Base-by-base conservation (phyloP, 2,113 vertebrate genomes). In the Eurypyga helias region DNA sequence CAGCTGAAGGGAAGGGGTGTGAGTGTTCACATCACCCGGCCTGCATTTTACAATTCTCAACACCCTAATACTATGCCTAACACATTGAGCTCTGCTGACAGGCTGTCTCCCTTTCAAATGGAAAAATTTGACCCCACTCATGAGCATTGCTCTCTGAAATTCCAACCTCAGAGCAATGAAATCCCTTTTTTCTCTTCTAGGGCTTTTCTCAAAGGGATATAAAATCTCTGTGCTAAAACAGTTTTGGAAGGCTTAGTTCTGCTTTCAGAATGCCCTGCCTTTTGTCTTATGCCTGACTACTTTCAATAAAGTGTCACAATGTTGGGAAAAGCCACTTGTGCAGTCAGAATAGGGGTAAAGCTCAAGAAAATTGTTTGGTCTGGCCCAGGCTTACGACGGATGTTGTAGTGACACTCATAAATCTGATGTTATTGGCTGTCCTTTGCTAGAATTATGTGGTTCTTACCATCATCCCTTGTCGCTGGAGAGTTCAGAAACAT, bases 391-490 rank as follows among this genome's bases (percentile, higher is more conserved):
- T 93, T 83, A 36, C 0, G 0, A 62, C 23, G 70, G 58, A 90
- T 83, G 58, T 41, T 91, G 46, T 58, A 86, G 60, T 7, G 7
- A 48, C 43, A 17, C 33, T 90, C 64, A 33, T 95, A 88, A 96
- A 94, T 92, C 83, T 81, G 60, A 71, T 81, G 28, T 83, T 96
- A 81, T 89, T 93, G 72, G 64, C 76, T 93, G 83, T 89, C 92
- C 72, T 90, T 66, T 89, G 75, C 88, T 60, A 73, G 60, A 96
- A 64, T 92, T 89, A 95, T 48, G 72, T 93, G 64, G 67, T 48
- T 97, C 69, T 45, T 87, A n/a, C 51, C 61, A 66, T 84, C 70
- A 83, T 93, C 79, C 69, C 52, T 67, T 90, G 76, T 87, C 13
- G 0, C 85, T 58, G 51, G 58, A 87, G 92, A 95, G 45, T 87